Evolutionary conservation across 2,113 vertebrate species (phyloP), one percentile per base, ranked within the genome.

Genomic region (Rhea pennata): DNA sequence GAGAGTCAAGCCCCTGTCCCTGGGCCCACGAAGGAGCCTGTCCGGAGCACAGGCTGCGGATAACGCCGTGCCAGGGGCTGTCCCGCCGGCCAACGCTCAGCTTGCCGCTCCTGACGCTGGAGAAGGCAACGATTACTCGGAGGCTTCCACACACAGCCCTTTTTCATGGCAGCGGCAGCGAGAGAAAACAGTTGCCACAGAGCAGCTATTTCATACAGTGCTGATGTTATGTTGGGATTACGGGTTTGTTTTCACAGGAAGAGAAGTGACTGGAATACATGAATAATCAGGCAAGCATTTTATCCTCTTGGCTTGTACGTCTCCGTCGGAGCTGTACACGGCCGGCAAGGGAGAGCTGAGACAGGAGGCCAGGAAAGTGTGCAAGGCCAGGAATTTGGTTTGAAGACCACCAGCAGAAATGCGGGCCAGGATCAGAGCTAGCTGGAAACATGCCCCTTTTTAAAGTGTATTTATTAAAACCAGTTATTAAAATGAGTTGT

Each of bases 61-160:
- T 81, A 78, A 66, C 2, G 1, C 15, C 3, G 0, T 3, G 21
- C 27, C 3, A 5, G 50, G 58, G 58, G 20, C 29, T 0, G 0
- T 31, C 24, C 16, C 5, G 3, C 22, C 8, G 2, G 67, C 22
- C 40, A 19, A 5, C 0, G 2, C 66, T 56, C 48, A 8, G 19
- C 61, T n/a, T 20, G 23, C n/a, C 33, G 44, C 46, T 78, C 10
- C 19, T n/a, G 79, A 40, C 0, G 0, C 40, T 0, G 5, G 33
- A 84, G 59, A 39, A 44, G 59, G 33, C 26, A 29, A 26, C 0
- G 6, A 15, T 40, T 71, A 8, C 53, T n/a, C 19, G 46, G 79
- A 79, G 46, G 33, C 24, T 19, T 39, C 11, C 67, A 42, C 23
- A 31, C 62, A 53, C 2, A 21, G 61, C 78, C 22, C 71, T 61